Percentiles rank a stretch among this genome's conserved stretches.
phyloP scores from a whole-genome alignment of 2,797 vertebrate genomes.

The Urocyon cinereoargenteus region DNA sequence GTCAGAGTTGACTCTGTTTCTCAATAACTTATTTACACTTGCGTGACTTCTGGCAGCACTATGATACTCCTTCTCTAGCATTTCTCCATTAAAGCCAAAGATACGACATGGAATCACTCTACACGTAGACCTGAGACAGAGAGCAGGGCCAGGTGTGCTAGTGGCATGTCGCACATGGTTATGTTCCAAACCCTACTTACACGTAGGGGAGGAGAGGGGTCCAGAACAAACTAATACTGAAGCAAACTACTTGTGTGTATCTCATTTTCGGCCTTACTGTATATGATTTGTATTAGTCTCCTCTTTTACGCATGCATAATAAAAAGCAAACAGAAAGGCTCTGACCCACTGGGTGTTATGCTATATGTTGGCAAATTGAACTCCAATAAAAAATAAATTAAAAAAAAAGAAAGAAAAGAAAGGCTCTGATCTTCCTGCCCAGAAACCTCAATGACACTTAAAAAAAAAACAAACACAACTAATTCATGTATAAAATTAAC shows the following conservation, averaged over 20 bases:
- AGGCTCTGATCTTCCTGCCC: neutral
- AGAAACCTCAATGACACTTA: neutral
- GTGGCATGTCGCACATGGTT: accelerated
- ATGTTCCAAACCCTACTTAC: neutral
- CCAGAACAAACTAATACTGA: neutral
- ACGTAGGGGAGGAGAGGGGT: neutral
- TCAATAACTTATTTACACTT: neutral
- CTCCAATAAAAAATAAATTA: too few relatives aligned
- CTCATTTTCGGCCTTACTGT: neutral
- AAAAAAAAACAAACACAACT: neutral
- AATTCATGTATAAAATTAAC: constrained; percentile 19
- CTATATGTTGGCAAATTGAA: too few relatives aligned
- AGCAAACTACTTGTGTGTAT: neutral
- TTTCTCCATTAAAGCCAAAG: neutral
- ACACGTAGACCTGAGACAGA: neutral
- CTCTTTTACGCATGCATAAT: neutral
- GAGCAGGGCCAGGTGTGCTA: neutral
- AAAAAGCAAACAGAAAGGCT: constrained; percentile 48
- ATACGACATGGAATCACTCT: neutral
- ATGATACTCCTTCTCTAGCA: neutral
- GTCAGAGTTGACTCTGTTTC: neutral
- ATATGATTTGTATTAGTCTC: neutral
- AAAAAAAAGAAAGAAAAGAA: neutral
- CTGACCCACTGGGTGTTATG: neutral
- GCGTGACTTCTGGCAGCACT: neutral